phyloP scores from a whole-genome alignment of 1,140 invertebrate species.

The Drosophila ficusphila region DNA sequence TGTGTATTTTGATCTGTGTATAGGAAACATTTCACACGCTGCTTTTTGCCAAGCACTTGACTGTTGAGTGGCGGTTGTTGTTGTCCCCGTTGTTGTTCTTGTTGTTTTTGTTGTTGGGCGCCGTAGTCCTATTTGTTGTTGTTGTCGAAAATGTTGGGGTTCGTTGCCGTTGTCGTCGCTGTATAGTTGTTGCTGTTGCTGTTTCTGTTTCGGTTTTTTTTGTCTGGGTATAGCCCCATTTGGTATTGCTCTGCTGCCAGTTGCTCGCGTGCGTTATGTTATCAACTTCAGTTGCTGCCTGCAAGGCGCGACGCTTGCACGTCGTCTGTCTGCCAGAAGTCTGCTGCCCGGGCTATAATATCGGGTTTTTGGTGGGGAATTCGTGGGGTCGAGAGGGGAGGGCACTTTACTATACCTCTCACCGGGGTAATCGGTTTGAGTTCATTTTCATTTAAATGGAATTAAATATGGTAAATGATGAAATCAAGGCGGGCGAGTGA shows the following conservation, averaged over 20 bases:
- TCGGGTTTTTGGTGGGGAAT: not conserved
- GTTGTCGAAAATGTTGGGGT: constrained; percentile 53
- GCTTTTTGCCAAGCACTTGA: constrained; percentile 80
- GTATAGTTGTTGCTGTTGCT: not conserved
- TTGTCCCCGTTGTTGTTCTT: constrained; percentile 23
- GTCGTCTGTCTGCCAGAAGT: constrained; percentile 62
- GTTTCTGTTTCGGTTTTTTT: not conserved
- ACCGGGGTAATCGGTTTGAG: constrained; percentile 74
- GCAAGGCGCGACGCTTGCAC: constrained; percentile 57
- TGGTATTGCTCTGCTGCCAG: constrained; percentile 28
- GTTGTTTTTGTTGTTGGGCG: constrained; percentile 29
- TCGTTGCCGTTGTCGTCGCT: constrained; percentile 51
- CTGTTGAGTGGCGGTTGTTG: constrained; percentile 68
- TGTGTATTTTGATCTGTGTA: constrained; percentile 31
- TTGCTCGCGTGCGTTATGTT: constrained; percentile 47
- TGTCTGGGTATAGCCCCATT: constrained; percentile 6
- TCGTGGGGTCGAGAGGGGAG: not conserved
- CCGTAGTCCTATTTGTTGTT: too few relatives aligned
- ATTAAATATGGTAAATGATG: constrained; percentile 83
- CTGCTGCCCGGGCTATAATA: constrained; percentile 29
- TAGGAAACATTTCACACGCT: constrained; percentile 79
- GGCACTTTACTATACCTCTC: constrained; percentile 15
- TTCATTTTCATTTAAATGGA: constrained; percentile 83
- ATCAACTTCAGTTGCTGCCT: constrained; percentile 72
- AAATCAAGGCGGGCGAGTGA: constrained; percentile 62